A percentile compares a stretch with the other conserved stretches of the same genome.
These are phyloP conservation scores for Hucho hucho DNA, from an alignment of 2,113 vertebrate species.

Conservation along the genomic window DNA sequence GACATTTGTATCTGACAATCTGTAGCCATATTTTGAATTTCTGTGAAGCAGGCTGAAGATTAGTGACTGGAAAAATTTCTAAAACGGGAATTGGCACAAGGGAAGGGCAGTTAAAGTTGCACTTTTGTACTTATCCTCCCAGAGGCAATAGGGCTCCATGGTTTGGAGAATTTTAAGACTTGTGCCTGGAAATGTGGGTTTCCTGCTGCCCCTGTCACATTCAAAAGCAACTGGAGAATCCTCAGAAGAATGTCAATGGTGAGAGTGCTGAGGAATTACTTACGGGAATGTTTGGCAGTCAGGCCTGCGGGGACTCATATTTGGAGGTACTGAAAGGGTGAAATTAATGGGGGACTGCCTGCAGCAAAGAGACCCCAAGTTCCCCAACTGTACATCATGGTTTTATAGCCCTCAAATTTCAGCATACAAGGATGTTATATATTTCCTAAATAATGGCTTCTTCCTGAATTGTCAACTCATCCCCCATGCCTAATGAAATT, in stretches of 20 bases:
- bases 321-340: conserved; percentile 19
- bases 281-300: conserved; percentile 52
- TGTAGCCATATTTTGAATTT: neutral
- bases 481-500: too few species aligned
- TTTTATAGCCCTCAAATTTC: neutral
- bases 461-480: too few species aligned
- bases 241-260: conserved; percentile 36
- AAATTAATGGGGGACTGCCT: conserved; percentile 15
- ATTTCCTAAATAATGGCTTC: neutral
- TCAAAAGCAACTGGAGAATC: conserved; percentile 41
- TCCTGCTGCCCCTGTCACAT: conserved; percentile 47
- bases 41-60: neutral
- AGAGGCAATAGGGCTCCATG: conserved; percentile 28
- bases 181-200: conserved; percentile 46
- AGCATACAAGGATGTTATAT: neutral
- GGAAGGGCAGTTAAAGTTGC: conserved; percentile 28
- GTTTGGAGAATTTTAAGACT: conserved; percentile 44
- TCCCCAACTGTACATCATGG: neutral
- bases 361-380: conserved; percentile 1
- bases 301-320: conserved; percentile 39
- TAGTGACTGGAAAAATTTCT: neutral
- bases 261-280: conserved; percentile 45
- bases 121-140: conserved; percentile 39
- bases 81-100: conserved; percentile 33
- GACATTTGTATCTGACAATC: too few species aligned